Conservation (phyloP, 2,113 vertebrate species). For the Sylvietta virens region DNA sequence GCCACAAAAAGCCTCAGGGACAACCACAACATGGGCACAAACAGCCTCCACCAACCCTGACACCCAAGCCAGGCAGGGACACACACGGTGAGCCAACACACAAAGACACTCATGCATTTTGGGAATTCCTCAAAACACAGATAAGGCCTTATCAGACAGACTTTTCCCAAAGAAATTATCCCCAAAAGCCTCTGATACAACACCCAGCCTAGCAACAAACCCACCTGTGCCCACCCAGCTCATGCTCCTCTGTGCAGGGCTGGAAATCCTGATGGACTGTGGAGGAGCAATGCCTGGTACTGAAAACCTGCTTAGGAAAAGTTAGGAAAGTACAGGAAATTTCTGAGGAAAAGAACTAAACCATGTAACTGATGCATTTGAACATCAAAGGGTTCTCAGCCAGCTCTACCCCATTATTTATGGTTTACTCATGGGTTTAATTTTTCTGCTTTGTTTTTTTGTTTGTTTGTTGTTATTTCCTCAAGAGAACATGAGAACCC, state of each 20-base stretch:
- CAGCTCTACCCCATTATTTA: conserved; percentile 22
- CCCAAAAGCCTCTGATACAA: neutral
- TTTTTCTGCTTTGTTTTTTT: conserved; percentile 29
- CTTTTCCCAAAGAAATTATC: neutral
- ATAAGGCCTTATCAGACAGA: neutral
- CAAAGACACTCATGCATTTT: neutral
- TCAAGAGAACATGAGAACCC: neutral
- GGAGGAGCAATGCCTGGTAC: neutral
- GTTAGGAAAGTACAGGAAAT: neutral
- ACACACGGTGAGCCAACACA: neutral
- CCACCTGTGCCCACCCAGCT: neutral
- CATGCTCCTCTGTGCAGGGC: neutral
- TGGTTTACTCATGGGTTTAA: conserved; percentile 29
- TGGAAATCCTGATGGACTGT: neutral
- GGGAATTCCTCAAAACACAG: neutral
- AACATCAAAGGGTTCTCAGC: conserved; percentile 43
- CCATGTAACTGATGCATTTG: neutral
- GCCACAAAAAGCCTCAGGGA: neutral
- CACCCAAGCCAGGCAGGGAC: rapidly evolving
- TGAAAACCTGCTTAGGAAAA: neutral
- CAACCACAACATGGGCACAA: neutral
- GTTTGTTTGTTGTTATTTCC: conserved; percentile 4
- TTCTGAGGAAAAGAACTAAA: neutral
- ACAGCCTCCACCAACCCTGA: neutral
- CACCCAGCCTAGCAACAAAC: neutral